phyloP scores from a whole-genome alignment of 2,113 vertebrate genomes.

The Syngnathus scovelli region DNA sequence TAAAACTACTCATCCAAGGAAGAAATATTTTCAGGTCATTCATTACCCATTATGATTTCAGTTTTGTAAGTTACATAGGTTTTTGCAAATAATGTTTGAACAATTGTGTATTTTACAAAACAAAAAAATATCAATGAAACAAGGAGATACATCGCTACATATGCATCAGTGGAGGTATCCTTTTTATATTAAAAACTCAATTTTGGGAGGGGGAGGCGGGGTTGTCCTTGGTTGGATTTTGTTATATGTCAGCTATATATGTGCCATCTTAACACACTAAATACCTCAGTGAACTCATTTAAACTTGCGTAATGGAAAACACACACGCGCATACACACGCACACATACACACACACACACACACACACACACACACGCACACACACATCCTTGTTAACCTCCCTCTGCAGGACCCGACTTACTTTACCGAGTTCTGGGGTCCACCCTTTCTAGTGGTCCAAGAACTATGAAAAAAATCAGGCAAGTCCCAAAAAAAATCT shows the following conservation, averaged over 20 bases:
- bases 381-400: no score
- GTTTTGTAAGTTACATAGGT: not conserved
- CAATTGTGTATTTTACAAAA: not conserved
- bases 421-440: no score
- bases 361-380: conserved; percentile 34
- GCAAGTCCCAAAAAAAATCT: no score
- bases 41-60: not conserved
- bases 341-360: no score
- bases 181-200: not conserved
- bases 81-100: not conserved
- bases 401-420: no score
- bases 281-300: conserved; percentile 44
- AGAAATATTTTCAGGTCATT: not conserved
- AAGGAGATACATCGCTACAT: not conserved
- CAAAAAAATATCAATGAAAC: not conserved
- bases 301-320: conserved; percentile 35
- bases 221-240: not conserved
- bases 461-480: no score
- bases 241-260: not conserved
- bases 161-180: not conserved
- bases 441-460: no score
- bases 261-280: conserved; percentile 43
- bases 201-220: no score
- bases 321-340: conserved; percentile 32
- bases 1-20: not conserved